phyloP scores from a whole-genome alignment of 2,113 vertebrate species.

The Prunella fulvescens region DNA sequence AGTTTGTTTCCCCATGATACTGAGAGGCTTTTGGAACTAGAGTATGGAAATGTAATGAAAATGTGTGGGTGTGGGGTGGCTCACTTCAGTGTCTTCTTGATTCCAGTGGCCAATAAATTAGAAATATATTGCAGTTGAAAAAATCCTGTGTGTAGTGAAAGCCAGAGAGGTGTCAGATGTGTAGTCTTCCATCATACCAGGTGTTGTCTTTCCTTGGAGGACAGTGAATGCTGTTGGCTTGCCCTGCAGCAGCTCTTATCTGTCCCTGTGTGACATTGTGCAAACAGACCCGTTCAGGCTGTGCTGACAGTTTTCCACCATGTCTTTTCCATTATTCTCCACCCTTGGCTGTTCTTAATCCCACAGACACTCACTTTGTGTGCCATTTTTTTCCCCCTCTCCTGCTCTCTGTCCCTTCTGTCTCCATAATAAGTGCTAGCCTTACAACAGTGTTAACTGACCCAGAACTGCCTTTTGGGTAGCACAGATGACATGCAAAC shows the following conservation, averaged over 20 bases:
- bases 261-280: not conserved
- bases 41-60: not conserved
- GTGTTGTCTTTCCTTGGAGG: not conserved
- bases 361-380: not conserved
- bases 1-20: not conserved
- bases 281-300: not conserved
- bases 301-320: not conserved
- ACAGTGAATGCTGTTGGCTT: not conserved
- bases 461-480: not conserved
- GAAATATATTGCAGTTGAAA: not conserved
- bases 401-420: not conserved
- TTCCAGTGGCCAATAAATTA: not conserved
- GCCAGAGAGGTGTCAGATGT: not conserved
- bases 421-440: not conserved
- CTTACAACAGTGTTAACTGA: not conserved
- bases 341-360: not conserved
- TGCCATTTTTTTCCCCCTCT: not conserved
- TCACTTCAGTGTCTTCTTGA: not conserved
- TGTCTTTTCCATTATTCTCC: not conserved
- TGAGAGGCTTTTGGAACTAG: not conserved
- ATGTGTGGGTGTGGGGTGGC: not conserved
- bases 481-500: not conserved
- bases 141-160: not conserved
- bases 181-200: not conserved
- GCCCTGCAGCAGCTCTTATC: not conserved